Evolutionary conservation across 2,113 vertebrate species (phyloP).

Genomic region (Phaethornis superciliosus): DNA sequence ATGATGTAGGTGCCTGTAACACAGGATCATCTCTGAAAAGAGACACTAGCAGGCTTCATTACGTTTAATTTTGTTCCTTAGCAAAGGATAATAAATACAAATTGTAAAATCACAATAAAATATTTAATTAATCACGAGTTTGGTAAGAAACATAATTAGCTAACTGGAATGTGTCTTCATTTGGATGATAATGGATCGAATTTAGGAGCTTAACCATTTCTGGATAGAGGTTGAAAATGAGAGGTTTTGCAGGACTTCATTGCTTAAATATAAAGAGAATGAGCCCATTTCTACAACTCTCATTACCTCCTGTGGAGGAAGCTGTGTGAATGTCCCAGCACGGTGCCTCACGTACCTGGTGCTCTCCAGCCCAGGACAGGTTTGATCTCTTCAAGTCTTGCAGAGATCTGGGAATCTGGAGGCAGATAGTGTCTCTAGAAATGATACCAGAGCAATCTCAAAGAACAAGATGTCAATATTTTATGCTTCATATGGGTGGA

Average conservation of each 20-base stretch:
- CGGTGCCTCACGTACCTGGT: accelerated
- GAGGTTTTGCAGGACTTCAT: background rate
- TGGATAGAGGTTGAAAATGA: background rate
- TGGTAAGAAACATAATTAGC: slow-evolving; percentile 71
- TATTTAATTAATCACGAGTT: slow-evolving; percentile 80
- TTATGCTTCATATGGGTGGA: background rate
- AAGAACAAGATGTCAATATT: background rate
- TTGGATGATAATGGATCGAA: slow-evolving; percentile 55
- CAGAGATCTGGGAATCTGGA: accelerated
- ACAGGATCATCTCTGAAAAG: slow-evolving; percentile 32
- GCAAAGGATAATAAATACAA: slow-evolving; percentile 79
- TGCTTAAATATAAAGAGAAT: background rate
- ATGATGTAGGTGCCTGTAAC: slow-evolving; percentile 62
- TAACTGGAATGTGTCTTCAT: slow-evolving; percentile 64
- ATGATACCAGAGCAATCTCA: background rate
- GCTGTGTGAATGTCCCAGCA: background rate
- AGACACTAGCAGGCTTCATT: slow-evolving; percentile 74
- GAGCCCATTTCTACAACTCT: background rate
- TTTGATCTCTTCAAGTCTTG: background rate
- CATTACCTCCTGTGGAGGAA: background rate
- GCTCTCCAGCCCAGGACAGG: background rate
- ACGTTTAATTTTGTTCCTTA: slow-evolving; percentile 76
- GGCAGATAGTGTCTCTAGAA: background rate
- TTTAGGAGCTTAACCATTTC: slow-evolving; percentile 39
- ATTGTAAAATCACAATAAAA: slow-evolving; percentile 78